Percentiles rank a stretch among this genome's conserved stretches.
phyloP scores from a whole-genome alignment of 37 sponge, comb jelly and placozoan genomes.

The Tethya wilhelma region DNA sequence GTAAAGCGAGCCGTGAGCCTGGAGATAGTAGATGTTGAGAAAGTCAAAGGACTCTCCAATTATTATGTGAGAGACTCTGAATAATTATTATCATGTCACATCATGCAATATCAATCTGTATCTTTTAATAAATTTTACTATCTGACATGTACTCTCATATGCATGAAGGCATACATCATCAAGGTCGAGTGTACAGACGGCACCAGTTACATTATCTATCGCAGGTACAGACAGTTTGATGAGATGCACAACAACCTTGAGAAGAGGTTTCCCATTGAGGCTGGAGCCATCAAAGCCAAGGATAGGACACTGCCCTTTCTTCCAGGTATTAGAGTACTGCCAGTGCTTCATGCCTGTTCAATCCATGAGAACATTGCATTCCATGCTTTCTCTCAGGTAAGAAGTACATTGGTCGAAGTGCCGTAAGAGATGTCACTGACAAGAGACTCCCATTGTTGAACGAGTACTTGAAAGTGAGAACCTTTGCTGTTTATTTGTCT shows the following conservation, averaged over 20 bases:
- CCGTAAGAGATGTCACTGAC: slow-evolving; percentile 83
- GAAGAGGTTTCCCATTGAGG: slow-evolving; percentile 83
- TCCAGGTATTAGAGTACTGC: slow-evolving; percentile 40
- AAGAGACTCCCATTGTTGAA: slow-evolving; percentile 74
- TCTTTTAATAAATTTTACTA: not conserved
- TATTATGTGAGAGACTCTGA: slow-evolving; percentile 78
- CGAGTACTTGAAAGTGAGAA: slow-evolving; percentile 59
- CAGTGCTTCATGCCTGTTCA: not conserved
- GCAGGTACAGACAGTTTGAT: slow-evolving; percentile 80
- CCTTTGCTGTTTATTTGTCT: too few species aligned
- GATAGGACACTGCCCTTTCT: slow-evolving; percentile 74
- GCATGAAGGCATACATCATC: slow-evolving; percentile 70
- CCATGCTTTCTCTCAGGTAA: slow-evolving; percentile 46
- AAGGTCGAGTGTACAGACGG: slow-evolving; percentile 61
- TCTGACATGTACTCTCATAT: not conserved
- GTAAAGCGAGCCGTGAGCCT: slow-evolving; percentile 12
- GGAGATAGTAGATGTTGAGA: slow-evolving; percentile 82
- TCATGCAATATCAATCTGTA: not conserved
- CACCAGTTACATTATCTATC: slow-evolving; percentile 62
- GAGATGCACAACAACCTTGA: slow-evolving; percentile 73
- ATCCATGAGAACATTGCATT: not conserved
- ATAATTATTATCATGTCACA: not conserved
- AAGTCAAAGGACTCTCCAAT: slow-evolving; percentile 74
- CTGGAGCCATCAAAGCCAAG: slow-evolving; percentile 61
- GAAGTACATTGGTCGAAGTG: slow-evolving; percentile 77